Conservation (phyloP, 2,888 invertebrate genomes). For the Drosophila pseudotakahashii region DNA sequence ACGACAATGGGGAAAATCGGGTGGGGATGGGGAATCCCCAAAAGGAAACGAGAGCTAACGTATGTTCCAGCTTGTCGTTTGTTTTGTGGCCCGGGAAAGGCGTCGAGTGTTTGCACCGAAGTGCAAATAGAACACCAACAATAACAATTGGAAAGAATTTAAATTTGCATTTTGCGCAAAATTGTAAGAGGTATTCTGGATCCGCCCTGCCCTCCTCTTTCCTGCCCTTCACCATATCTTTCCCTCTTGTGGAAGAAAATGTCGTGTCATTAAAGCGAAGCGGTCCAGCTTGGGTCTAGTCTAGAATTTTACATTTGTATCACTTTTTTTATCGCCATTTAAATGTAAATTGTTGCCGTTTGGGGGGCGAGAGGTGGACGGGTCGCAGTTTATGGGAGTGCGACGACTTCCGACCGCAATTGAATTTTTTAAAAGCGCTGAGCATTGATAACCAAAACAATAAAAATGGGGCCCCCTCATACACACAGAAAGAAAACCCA, state of each 20-base stretch:
- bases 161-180: constrained; percentile 81
- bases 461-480: constrained; percentile 60
- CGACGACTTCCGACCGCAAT: constrained; percentile 80
- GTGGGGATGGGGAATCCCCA: constrained; percentile 47
- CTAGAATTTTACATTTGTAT: constrained; percentile 78
- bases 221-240: constrained; percentile 1
- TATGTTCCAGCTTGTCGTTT: constrained; percentile 60
- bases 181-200: constrained; percentile 38
- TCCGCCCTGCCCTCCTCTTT: background rate
- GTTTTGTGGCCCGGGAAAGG: constrained; percentile 50
- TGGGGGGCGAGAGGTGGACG: constrained; percentile 41
- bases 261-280: constrained; percentile 71
- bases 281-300: constrained; percentile 54
- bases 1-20: constrained; percentile 45
- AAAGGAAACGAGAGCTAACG: constrained; percentile 64
- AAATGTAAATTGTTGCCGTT: constrained; percentile 73
- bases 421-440: constrained; percentile 81
- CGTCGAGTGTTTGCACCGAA: constrained; percentile 71
- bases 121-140: constrained; percentile 78
- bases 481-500: constrained; percentile 9
- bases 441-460: constrained; percentile 81
- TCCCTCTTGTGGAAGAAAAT: constrained; percentile 6
- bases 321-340: constrained; percentile 77
- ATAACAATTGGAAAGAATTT: constrained; percentile 82
- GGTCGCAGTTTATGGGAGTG: constrained; percentile 73